Evolutionary conservation across 1,140 invertebrate genomes (phyloP), one percentile per base, ranked within the genome.

Genomic region (Zeugodacus cucurbitae): DNA sequence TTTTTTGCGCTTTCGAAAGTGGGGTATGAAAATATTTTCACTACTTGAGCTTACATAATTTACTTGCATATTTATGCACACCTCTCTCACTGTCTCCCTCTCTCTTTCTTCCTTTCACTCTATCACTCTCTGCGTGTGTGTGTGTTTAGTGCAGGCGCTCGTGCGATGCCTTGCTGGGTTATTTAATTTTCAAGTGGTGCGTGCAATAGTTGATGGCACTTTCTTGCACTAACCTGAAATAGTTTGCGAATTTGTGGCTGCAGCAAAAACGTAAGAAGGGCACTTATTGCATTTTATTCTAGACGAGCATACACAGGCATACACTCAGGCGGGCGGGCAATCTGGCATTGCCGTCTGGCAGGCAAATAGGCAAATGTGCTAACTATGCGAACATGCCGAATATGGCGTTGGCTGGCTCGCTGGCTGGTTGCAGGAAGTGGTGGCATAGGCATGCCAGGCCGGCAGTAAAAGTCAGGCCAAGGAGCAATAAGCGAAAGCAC

Each of bases 241-340:
- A 82, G 74, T 82, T 82, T 82, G 74, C 41, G 41, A 44, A 82
- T 82, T 82, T 48, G 74, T 82, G 41, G 74, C 74, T 48, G 41
- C 41, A 82, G n/a, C 74, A 82, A 82, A 82, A 82, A 82, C 29
- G 74, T 82, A 44, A 48, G 70, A 74, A 37, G 70, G 41, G 41
- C 41, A 82, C 74, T 82, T 82, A 82, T 82, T 82, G 74, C 74
- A 82, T 82, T 74, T 74, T 74, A 74, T 74, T 74, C 20, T 74
- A 41, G 29, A 0, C 74, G 14, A 48, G 29, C 74, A 82, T 8
- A 48, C n/a, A 6, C 34, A 78, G 10, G 48, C 37, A 48, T 14
- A 82, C 41, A 82, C 10, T 2, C 22, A 41, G 20, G 29, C 37
- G n/a, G n/a, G 37, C 70, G 2, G 17, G 37, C 37, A 82, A 22